These are phyloP conservation scores for Triplophysa dalaica DNA, from an alignment of 2,113 vertebrate genomes.

Conservation along the genomic window DNA sequence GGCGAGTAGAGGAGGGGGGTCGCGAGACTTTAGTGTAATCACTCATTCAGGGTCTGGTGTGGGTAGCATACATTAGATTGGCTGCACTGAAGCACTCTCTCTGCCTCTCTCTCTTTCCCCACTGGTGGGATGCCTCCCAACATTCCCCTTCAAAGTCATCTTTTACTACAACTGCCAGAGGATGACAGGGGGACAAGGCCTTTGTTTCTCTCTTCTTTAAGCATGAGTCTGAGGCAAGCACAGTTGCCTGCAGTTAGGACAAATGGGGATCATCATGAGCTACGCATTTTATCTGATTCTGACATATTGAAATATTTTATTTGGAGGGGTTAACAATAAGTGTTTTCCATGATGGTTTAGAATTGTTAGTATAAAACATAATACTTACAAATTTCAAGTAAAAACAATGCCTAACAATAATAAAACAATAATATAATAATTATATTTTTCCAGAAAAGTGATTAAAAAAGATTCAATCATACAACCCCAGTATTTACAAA, in stretches of 20 bases:
- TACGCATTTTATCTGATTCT: slow-evolving; percentile 33
- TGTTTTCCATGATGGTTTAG: not conserved
- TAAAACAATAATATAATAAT: no score
- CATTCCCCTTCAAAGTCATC: slow-evolving; percentile 51
- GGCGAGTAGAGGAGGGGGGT: slow-evolving; percentile 51
- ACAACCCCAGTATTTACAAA: no score
- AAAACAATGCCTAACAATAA: no score
- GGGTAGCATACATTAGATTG: slow-evolving; percentile 55
- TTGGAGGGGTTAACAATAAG: slow-evolving; percentile 18
- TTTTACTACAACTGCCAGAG: slow-evolving; percentile 45
- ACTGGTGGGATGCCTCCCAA: slow-evolving; percentile 39
- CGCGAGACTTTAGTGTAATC: slow-evolving; percentile 69
- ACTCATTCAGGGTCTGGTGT: slow-evolving; percentile 75
- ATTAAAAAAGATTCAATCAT: no score
- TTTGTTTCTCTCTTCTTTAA: slow-evolving; percentile 53
- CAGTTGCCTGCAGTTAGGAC: slow-evolving; percentile 32
- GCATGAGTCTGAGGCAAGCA: slow-evolving; percentile 15
- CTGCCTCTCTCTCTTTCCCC: slow-evolving; percentile 14
- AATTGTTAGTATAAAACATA: no score
- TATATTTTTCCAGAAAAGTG: no score
- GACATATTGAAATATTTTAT: not conserved
- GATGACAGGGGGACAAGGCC: slow-evolving; percentile 55
- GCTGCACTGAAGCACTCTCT: slow-evolving; percentile 48
- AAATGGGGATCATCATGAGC: slow-evolving; percentile 14
- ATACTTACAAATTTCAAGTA: no score